Conservation (phyloP, 2,888 invertebrate species). For the Macrophya annulata region DNA sequence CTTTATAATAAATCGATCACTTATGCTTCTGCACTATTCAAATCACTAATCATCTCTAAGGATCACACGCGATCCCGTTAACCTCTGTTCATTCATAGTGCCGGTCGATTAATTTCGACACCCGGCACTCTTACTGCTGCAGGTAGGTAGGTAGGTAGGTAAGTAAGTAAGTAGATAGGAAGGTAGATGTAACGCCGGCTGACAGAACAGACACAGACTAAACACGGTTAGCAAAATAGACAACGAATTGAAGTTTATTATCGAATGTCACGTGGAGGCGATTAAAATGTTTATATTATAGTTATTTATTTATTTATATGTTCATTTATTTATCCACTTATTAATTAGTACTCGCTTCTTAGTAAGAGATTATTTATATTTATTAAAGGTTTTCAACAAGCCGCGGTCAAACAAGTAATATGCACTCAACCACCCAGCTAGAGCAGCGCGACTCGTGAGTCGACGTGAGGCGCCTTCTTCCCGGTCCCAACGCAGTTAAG, state of each 20-base stretch:
- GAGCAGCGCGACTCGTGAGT: slow-evolving; percentile 35
- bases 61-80: slow-evolving; percentile 54
- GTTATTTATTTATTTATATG: background rate
- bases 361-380: background rate
- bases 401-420: background rate
- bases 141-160: background rate
- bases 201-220: background rate
- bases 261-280: slow-evolving; percentile 11
- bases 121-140: slow-evolving; percentile 12
- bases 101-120: slow-evolving; percentile 20
- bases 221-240: background rate
- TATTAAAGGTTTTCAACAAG: background rate
- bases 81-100: slow-evolving; percentile 52
- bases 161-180: background rate
- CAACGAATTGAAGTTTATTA: background rate
- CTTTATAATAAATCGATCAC: background rate
- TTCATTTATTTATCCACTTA: background rate
- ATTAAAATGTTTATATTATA: background rate
- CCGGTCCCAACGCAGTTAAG: slow-evolving; percentile 11
- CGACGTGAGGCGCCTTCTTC: slow-evolving; percentile 46
- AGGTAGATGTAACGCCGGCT: background rate
- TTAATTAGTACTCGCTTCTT: background rate
- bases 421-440: slow-evolving; percentile 26
- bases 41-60: slow-evolving; percentile 49
- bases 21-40: background rate